Evolutionary conservation across 2,888 invertebrate genomes (phyloP).

Genomic region (Gasteruption jaculator): DNA sequence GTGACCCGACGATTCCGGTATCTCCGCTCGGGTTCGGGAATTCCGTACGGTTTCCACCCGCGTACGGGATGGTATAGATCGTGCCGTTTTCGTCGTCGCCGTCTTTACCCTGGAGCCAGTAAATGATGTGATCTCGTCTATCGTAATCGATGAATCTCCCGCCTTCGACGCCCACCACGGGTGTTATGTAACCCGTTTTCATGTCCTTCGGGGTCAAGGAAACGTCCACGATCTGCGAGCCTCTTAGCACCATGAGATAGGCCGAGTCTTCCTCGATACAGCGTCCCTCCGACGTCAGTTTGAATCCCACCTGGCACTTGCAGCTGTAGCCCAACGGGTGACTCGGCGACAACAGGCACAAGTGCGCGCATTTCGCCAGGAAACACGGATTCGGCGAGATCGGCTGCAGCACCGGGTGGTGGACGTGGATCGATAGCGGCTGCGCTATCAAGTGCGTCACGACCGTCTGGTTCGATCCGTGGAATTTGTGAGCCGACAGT

Average conservation of each 20-base stretch:
- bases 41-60: conserved; percentile 78
- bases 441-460: conserved; percentile 92
- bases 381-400: conserved; percentile 72
- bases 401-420: conserved; percentile 92
- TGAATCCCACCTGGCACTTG: conserved; percentile 86
- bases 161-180: conserved; percentile 83
- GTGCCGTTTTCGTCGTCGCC: conserved; percentile 80
- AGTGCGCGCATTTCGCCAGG: conserved; percentile 74
- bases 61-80: conserved; percentile 77
- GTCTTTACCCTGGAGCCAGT: conserved; percentile 75
- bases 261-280: conserved; percentile 83
- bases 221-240: conserved; percentile 84
- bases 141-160: conserved; percentile 92
- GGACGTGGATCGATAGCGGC: conserved; percentile 91
- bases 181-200: conserved; percentile 74
- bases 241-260: conserved; percentile 85
- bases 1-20: conserved; percentile 84
- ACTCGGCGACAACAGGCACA: conserved; percentile 85
- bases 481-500: conserved; percentile 86
- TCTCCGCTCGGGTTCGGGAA: conserved; percentile 68
- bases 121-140: conserved; percentile 75
- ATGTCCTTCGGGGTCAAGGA: conserved; percentile 72
- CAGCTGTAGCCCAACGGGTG: conserved; percentile 72
- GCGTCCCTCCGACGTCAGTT: conserved; percentile 61
- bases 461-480: conserved; percentile 86